phyloP scores from a whole-genome alignment of 2,888 invertebrate species.

The Lycophotia porphyrea region DNA sequence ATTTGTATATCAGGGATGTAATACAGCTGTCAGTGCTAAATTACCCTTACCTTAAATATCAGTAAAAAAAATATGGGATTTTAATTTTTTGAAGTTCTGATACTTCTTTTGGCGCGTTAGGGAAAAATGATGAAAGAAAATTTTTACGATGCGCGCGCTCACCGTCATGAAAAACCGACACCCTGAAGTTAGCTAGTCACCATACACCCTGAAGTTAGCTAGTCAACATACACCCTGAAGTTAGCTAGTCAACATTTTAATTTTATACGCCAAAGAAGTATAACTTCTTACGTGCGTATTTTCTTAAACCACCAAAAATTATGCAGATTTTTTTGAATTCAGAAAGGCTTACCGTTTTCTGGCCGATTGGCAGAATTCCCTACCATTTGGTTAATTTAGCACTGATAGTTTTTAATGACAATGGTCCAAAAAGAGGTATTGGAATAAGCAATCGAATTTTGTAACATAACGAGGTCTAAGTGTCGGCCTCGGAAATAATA shows the following conservation, averaged over 20 bases:
- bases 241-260: too few relatives aligned
- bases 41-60: background rate
- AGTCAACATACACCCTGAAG: too few relatives aligned
- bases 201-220: too few relatives aligned
- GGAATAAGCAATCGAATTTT: slow-evolving; percentile 64
- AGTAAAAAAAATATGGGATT: background rate
- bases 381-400: background rate
- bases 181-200: too few relatives aligned
- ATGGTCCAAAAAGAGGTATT: slow-evolving; percentile 43
- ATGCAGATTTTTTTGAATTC: background rate
- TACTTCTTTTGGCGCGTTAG: too few relatives aligned
- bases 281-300: too few relatives aligned
- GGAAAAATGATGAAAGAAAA: too few relatives aligned
- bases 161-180: too few relatives aligned
- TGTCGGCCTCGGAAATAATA: slow-evolving; percentile 56
- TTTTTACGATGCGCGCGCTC: too few relatives aligned
- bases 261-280: too few relatives aligned
- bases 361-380: background rate
- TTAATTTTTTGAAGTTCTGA: too few relatives aligned
- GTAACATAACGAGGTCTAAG: slow-evolving; percentile 53
- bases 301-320: background rate
- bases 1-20: slow-evolving; percentile 26
- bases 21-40: slow-evolving; percentile 26
- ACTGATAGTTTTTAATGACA: slow-evolving; percentile 28
- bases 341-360: background rate